These are phyloP conservation scores for Dromococcyx pavoninus DNA, from an alignment of 2,797 vertebrate species.

Conservation along the genomic window DNA sequence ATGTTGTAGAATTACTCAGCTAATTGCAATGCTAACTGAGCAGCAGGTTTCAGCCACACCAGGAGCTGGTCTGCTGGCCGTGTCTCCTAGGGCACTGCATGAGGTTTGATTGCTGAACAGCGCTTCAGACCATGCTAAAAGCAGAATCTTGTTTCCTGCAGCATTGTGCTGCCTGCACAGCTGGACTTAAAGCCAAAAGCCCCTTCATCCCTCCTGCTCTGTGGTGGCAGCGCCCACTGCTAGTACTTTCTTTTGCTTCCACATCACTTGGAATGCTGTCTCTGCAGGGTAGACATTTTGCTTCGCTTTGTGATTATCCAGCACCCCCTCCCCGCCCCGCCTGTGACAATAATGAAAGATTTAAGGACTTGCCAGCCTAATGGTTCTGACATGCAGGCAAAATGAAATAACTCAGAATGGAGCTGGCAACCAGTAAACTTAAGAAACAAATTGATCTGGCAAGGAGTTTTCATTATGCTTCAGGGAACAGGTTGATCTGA, in stretches of 20 bases:
- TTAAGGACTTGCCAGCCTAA: constrained; percentile 29
- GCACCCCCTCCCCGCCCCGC: neutral
- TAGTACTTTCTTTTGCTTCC: neutral
- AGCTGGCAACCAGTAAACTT: constrained; percentile 57
- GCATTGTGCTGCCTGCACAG: neutral
- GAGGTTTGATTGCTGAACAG: neutral
- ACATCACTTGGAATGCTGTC: neutral
- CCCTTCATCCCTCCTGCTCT: neutral
- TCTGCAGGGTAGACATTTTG: neutral
- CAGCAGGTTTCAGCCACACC: neutral
- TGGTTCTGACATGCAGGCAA: constrained; percentile 53
- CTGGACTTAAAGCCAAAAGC: neutral
- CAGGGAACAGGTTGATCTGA: constrained; percentile 64
- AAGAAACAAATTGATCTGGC: constrained; percentile 66
- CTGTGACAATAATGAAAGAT: neutral
- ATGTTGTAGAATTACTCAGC: neutral
- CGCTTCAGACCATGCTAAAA: rapidly evolving
- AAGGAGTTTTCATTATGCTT: constrained; percentile 58
- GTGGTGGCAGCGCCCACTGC: neutral
- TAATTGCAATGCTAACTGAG: neutral
- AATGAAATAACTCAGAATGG: constrained; percentile 41
- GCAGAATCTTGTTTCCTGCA: neutral
- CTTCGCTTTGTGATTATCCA: neutral
- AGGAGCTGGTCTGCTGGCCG: rapidly evolving
- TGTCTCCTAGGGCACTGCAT: neutral